Evolutionary conservation across 64 coral and sea anemone genomes (phyloP).

Genomic region (Montipora sp.): DNA sequence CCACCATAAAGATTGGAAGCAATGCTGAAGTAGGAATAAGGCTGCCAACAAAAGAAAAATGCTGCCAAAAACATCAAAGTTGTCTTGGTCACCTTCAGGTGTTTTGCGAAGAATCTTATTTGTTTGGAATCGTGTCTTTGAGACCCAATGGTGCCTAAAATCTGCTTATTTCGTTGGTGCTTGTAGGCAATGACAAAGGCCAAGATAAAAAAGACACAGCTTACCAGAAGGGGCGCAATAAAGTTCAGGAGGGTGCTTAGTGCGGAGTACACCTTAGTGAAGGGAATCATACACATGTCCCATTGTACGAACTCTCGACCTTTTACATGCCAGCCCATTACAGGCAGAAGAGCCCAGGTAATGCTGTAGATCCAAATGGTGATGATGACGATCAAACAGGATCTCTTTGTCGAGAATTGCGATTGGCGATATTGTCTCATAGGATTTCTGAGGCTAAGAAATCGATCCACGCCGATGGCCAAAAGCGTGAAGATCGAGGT

Average conservation of each 20-base stretch:
- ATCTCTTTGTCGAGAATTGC: conserved; percentile 54
- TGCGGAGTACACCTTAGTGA: background rate
- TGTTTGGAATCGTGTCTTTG: background rate
- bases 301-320: background rate
- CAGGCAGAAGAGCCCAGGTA: conserved; percentile 25
- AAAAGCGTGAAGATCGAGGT: conserved; percentile 58
- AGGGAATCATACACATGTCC: conserved; percentile 19
- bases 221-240: conserved; percentile 12
- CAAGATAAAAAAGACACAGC: conserved; percentile 48
- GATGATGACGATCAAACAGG: conserved; percentile 18
- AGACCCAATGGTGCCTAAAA: background rate
- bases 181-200: conserved; percentile 31
- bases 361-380: conserved; percentile 61
- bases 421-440: conserved; percentile 40
- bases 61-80: conserved; percentile 60
- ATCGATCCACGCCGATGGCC: conserved; percentile 43
- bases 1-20: background rate
- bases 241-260: conserved; percentile 28
- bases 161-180: background rate
- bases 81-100: conserved; percentile 61
- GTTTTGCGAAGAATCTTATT: conserved; percentile 11
- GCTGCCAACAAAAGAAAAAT: conserved; percentile 66
- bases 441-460: conserved; percentile 54
- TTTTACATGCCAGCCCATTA: background rate
- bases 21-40: conserved; percentile 24